Evolutionary conservation across 1,140 invertebrate genomes (phyloP).

Genomic region (Brachionus sp.): DNA sequence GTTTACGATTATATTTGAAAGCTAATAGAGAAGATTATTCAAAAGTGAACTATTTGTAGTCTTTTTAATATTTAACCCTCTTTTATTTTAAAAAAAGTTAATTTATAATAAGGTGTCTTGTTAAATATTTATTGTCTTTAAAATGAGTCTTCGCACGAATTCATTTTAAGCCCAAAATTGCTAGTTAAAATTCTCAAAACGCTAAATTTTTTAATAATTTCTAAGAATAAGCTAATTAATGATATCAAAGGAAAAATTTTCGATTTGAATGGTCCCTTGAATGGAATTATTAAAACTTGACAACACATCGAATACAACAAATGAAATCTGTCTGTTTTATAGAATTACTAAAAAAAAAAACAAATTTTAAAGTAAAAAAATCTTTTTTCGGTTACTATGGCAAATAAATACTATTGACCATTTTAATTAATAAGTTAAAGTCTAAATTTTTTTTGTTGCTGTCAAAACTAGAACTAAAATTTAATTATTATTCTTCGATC

Average conservation of each 20-base stretch:
- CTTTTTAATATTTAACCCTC: too few relatives aligned
- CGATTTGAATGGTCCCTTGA: not conserved
- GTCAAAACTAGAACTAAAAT: not conserved
- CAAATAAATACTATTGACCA: not conserved
- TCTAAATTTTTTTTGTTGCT: not conserved
- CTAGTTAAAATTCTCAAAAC: not conserved
- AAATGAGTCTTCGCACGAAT: not conserved
- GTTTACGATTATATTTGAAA: too few relatives aligned
- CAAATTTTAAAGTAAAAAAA: not conserved
- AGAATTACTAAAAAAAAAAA: not conserved
- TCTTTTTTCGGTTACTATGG: not conserved
- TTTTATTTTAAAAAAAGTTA: too few relatives aligned
- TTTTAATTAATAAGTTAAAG: conserved; percentile 6
- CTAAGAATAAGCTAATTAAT: not conserved
- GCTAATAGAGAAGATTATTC: too few relatives aligned
- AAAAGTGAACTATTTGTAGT: too few relatives aligned
- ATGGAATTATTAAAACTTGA: not conserved
- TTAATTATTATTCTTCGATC: not conserved
- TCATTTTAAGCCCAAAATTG: not conserved
- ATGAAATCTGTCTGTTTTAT: not conserved
- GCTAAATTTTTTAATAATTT: not conserved
- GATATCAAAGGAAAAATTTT: not conserved
- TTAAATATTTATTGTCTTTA: not conserved
- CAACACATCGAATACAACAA: not conserved
- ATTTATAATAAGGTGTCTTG: not conserved